Evolutionary conservation across 2,113 vertebrate species (phyloP).

Genomic region (Orthochromis indermauri): DNA sequence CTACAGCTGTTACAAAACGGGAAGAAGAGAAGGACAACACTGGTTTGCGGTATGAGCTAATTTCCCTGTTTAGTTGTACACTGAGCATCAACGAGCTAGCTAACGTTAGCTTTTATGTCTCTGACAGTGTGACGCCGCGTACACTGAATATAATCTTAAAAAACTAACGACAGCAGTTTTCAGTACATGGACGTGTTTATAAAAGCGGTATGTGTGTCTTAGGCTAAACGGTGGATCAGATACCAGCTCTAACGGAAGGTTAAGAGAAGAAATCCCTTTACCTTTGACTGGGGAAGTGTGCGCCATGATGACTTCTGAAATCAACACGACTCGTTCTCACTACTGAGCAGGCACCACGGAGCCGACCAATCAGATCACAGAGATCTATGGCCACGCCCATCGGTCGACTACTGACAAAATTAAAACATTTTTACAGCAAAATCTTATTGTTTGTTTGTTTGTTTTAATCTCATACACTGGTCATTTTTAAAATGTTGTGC

Average conservation of each 20-base stretch:
- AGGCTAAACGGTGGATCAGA: rapidly evolving
- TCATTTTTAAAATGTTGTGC: background rate
- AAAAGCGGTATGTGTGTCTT: too few species aligned
- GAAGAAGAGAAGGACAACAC: background rate
- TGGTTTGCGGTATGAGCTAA: background rate
- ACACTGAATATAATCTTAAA: background rate
- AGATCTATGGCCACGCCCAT: background rate
- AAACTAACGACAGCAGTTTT: background rate
- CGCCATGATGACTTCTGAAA: constrained; percentile 76
- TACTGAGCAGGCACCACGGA: background rate
- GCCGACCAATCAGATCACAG: constrained; percentile 49
- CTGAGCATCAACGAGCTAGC: background rate
- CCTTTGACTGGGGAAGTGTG: constrained; percentile 55
- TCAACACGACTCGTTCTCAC: constrained; percentile 59
- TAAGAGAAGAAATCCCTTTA: constrained; percentile 47
- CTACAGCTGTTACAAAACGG: background rate
- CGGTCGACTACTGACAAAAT: background rate
- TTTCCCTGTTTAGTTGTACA: background rate
- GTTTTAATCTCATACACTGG: background rate
- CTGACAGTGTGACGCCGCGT: background rate
- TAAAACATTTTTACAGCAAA: background rate
- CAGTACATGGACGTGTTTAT: rapidly evolving
- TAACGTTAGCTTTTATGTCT: constrained; percentile 22
- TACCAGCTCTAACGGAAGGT: background rate
- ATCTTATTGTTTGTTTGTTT: background rate